These are phyloP conservation scores for Coregonus clupeaformis DNA, from an alignment of 2,113 vertebrate species.

Conservation along the genomic window DNA sequence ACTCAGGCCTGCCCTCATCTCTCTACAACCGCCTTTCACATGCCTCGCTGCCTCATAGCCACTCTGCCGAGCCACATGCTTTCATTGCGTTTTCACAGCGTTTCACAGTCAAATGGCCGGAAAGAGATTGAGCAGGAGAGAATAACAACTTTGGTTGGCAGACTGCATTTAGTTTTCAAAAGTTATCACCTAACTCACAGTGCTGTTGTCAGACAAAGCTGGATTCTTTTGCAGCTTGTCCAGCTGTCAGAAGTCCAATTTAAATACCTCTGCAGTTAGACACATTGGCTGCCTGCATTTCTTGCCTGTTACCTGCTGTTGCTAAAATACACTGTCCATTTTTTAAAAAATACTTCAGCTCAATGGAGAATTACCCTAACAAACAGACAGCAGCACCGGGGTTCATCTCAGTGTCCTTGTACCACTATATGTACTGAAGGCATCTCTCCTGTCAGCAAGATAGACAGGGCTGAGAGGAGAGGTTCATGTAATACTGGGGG, in stretches of 20 bases:
- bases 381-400: neutral
- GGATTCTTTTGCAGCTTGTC: neutral
- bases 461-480: neutral
- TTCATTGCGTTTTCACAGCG: neutral
- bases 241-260: neutral
- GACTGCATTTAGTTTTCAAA: too few species aligned
- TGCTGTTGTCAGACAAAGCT: neutral
- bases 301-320: constrained; percentile 1
- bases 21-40: neutral
- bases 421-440: neutral
- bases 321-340: constrained; percentile 19
- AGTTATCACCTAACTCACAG: too few species aligned
- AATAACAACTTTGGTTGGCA: neutral
- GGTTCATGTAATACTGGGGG: neutral
- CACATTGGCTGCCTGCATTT: neutral
- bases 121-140: neutral
- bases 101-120: neutral
- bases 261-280: neutral
- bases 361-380: neutral
- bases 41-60: neutral
- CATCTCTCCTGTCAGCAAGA: neutral
- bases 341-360: too few species aligned
- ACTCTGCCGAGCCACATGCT: too few species aligned
- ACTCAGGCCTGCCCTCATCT: neutral
- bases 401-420: neutral